These are phyloP conservation scores for Crossocerus cetratus DNA, from an alignment of 2,888 invertebrate genomes.

Conservation along the genomic window DNA sequence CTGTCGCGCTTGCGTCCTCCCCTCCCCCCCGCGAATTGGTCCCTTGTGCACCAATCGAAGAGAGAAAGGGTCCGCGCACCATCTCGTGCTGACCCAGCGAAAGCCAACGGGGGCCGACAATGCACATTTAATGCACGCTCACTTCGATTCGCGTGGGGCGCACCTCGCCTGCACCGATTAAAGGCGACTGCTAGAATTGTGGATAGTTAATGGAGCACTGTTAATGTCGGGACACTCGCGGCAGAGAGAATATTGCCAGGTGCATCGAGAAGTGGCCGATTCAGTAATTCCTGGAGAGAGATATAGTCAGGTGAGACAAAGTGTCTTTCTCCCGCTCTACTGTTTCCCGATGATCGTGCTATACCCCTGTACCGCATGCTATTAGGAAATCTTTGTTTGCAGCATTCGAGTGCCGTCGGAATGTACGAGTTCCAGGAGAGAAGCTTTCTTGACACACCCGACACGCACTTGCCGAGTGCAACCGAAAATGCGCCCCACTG, in stretches of 20 bases:
- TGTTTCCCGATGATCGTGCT: not conserved
- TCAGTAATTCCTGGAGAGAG: not conserved
- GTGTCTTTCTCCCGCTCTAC: not conserved
- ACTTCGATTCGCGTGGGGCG: slow-evolving; percentile 40
- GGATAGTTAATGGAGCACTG: slow-evolving; percentile 15
- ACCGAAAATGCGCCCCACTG: slow-evolving; percentile 48
- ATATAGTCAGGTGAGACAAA: not conserved
- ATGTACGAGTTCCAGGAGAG: not conserved
- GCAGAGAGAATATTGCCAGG: slow-evolving; percentile 26
- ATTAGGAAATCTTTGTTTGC: not conserved
- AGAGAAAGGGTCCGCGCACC: no score
- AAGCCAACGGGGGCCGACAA: slow-evolving; percentile 50
- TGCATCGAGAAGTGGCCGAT: slow-evolving; percentile 24
- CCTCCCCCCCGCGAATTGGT: slow-evolving; percentile 12
- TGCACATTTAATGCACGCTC: slow-evolving; percentile 42
- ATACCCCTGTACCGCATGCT: not conserved
- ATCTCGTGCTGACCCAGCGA: slow-evolving; percentile 52
- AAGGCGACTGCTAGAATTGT: slow-evolving; percentile 25
- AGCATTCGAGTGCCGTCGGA: not conserved
- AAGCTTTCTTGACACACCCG: slow-evolving; percentile 36
- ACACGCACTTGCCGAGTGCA: slow-evolving; percentile 32
- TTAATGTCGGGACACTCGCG: not conserved
- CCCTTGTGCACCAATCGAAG: slow-evolving; percentile 27
- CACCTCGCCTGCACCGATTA: slow-evolving; percentile 32
- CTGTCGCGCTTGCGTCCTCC: slow-evolving; percentile 13